A percentile compares a stretch with the other conserved stretches of the same genome.
Evolutionary conservation across 2,888 invertebrate species (phyloP).

Genomic region (Chesias legatella): DNA sequence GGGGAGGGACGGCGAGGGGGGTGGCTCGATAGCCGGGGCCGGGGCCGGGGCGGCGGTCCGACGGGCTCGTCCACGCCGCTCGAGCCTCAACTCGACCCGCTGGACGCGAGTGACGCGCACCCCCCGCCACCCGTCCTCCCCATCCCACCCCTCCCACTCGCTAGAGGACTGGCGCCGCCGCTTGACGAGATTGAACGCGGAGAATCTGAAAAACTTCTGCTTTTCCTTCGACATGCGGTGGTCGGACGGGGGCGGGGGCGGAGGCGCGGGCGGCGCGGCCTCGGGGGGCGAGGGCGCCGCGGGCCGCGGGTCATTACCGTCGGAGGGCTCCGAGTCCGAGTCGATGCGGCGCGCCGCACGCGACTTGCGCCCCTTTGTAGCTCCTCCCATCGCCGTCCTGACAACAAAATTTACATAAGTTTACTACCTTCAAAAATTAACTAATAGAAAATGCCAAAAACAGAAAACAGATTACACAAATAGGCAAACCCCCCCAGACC

Average conservation of each 20-base stretch:
- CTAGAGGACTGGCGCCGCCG: constrained; percentile 61
- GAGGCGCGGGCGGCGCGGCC: constrained; percentile 30
- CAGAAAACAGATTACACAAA: too few species aligned
- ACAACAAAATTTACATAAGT: too few species aligned
- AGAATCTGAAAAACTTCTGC: constrained; percentile 91
- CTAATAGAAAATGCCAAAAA: too few species aligned
- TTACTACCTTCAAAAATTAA: too few species aligned
- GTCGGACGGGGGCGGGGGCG: constrained; percentile 78
- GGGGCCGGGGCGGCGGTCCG: constrained; percentile 20
- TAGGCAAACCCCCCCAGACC: too few species aligned
- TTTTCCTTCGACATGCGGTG: constrained; percentile 91
- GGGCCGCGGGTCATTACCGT: constrained; percentile 76
- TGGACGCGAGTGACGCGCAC: constrained; percentile 65
- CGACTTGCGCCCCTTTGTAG: constrained; percentile 51
- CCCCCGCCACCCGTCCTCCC: constrained; percentile 43
- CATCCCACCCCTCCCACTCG: constrained; percentile 66
- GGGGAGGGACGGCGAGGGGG: constrained; percentile 16
- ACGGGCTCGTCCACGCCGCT: constrained; percentile 30
- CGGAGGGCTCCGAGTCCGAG: constrained; percentile 63
- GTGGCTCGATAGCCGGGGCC: constrained; percentile 20
- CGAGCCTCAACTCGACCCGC: constrained; percentile 57
- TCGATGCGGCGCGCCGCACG: constrained; percentile 44
- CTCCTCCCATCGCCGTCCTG: constrained; percentile 52
- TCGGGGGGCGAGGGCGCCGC: too few species aligned
- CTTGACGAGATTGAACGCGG: constrained; percentile 87